phyloP scores from a whole-genome alignment of 2,113 vertebrate genomes.

The Alethe diademata region DNA sequence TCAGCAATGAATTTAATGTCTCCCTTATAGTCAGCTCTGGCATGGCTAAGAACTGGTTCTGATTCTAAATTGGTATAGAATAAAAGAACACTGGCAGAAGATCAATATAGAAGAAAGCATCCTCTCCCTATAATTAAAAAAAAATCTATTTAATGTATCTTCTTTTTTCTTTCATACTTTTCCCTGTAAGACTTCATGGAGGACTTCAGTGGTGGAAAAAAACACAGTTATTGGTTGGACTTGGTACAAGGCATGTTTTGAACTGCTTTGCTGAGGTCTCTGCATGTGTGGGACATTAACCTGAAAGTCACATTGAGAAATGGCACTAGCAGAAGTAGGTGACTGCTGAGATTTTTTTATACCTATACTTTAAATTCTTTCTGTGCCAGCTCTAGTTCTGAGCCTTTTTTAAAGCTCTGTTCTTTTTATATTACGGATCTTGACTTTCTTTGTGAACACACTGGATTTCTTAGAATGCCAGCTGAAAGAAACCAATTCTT shows the following conservation, averaged over 20 bases:
- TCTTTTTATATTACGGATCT: not conserved
- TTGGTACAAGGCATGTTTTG: not conserved
- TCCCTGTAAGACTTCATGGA: not conserved
- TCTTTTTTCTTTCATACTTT: not conserved
- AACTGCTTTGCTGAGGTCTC: not conserved
- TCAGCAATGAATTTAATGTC: not conserved
- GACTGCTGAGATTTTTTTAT: not conserved
- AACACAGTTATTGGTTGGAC: not conserved
- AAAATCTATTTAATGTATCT: not conserved
- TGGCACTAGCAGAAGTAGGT: not conserved
- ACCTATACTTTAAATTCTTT: not conserved
- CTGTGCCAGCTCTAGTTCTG: not conserved
- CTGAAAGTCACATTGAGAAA: not conserved
- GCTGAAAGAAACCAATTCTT: not conserved
- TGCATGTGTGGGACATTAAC: not conserved
- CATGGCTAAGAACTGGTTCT: not conserved
- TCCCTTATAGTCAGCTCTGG: not conserved
- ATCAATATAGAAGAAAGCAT: not conserved
- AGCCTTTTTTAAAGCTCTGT: not conserved
- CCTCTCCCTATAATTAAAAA: not conserved
- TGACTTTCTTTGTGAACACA: not conserved
- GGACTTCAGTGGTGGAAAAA: not conserved
- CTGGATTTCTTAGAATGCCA: not conserved
- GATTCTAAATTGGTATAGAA: not conserved
- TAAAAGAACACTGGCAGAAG: not conserved